Percentiles rank a stretch among this genome's conserved stretches.
phyloP scores from a whole-genome alignment of 2,797 vertebrate species.

The Rhabdomys pumilio region DNA sequence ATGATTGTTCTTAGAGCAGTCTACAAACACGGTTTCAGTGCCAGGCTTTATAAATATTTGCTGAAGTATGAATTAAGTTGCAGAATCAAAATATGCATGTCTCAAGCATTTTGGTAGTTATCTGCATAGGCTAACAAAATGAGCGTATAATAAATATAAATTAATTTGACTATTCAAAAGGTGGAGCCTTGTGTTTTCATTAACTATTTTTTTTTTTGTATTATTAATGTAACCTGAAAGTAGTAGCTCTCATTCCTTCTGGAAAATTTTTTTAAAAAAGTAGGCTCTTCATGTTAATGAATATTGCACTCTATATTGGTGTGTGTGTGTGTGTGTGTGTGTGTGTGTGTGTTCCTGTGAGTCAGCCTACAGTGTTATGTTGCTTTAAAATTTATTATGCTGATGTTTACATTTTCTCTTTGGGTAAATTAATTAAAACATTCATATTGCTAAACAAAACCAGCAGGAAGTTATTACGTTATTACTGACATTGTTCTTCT shows the following conservation, averaged over 20 bases:
- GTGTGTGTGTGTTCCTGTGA: not conserved
- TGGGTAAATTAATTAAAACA: constrained; percentile 49
- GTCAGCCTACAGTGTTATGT: not conserved
- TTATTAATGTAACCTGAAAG: not conserved
- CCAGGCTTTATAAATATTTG: constrained; percentile 38
- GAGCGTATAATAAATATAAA: not conserved
- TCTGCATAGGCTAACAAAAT: constrained; percentile 5
- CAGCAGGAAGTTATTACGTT: not conserved
- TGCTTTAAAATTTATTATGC: constrained; percentile 43
- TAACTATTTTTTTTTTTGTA: not conserved
- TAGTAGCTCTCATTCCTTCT: not conserved
- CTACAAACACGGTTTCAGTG: not conserved
- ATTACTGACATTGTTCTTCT: constrained; percentile 42
- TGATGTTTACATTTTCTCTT: constrained; percentile 23
- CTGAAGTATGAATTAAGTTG: constrained; percentile 40
- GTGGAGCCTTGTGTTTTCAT: not conserved
- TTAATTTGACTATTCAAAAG: constrained; percentile 2
- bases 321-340: not conserved
- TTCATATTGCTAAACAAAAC: not conserved
- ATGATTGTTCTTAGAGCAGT: constrained; percentile 58
- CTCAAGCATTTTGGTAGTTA: not conserved
- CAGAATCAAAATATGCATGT: constrained; percentile 6
- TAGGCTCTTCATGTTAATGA: constrained; percentile 21
- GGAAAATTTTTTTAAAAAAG: not conserved
- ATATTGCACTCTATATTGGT: not conserved